These are phyloP conservation scores for Apodemus sylvaticus DNA, from an alignment of 2,113 vertebrate species.

Conservation along the genomic window DNA sequence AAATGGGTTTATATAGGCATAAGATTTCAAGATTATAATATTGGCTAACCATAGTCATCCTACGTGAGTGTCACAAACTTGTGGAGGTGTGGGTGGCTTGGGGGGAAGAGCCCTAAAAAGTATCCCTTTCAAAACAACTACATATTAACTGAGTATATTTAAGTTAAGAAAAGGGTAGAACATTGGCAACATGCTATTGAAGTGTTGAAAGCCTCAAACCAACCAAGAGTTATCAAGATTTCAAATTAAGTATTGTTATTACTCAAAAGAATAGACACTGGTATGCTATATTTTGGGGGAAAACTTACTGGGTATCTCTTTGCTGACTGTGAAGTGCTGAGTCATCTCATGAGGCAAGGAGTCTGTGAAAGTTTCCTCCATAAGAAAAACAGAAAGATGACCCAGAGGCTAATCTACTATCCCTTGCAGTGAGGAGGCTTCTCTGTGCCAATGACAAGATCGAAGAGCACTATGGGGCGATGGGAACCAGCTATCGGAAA, in stretches of 20 bases:
- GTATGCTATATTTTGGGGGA: neutral
- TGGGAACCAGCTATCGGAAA: neutral
- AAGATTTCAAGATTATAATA: neutral
- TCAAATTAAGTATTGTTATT: neutral
- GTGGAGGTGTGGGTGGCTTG: neutral
- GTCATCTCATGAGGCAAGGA: fast-evolving
- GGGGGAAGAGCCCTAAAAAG: neutral
- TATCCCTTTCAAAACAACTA: neutral
- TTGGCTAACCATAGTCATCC: neutral
- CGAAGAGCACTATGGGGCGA: neutral
- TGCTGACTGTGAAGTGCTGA: fast-evolving
- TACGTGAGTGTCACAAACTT: neutral
- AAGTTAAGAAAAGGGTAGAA: neutral
- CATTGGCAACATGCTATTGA: neutral
- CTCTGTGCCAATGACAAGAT: neutral
- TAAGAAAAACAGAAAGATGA: neutral
- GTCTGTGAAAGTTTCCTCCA: neutral
- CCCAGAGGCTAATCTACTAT: neutral
- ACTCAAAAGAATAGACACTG: neutral
- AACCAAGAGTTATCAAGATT: neutral
- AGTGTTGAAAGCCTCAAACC: neutral
- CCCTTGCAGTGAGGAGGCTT: neutral
- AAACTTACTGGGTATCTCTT: neutral
- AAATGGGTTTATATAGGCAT: neutral
- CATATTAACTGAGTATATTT: neutral